phyloP scores from a whole-genome alignment of 2,797 vertebrate species.

The Bradypodion pumilum region DNA sequence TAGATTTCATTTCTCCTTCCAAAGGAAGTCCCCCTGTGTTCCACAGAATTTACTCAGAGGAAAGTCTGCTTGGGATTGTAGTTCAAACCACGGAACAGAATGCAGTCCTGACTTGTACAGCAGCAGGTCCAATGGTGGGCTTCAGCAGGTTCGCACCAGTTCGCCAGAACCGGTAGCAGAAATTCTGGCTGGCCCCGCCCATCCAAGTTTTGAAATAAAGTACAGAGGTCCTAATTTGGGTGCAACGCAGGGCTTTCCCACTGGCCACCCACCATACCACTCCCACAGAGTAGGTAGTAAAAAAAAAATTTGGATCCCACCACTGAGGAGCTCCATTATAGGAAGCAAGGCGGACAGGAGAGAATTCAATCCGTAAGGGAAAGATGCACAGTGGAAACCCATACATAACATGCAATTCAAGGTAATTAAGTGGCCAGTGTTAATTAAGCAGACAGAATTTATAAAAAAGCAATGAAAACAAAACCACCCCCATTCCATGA shows the following conservation, averaged over 20 bases:
- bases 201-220: too few species aligned
- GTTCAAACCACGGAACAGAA: neutral
- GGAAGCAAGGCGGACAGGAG: neutral
- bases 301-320: too few species aligned
- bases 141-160: too few species aligned
- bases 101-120: too few species aligned
- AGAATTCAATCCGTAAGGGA: neutral
- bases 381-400: neutral
- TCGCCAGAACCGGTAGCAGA: too few species aligned
- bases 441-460: neutral
- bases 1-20: neutral
- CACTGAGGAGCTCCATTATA: too few species aligned
- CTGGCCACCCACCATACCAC: too few species aligned
- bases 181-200: too few species aligned
- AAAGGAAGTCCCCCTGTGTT: neutral
- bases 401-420: neutral
- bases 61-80: neutral
- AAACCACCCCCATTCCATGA: neutral
- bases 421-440: constrained; percentile 1
- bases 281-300: too few species aligned
- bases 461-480: neutral
- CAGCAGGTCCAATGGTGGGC: too few species aligned
- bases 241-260: too few species aligned
- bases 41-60: neutral
- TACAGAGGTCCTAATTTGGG: too few species aligned